These are phyloP conservation scores for Metopolophium dirhodum DNA, from an alignment of 1,140 invertebrate species.

Conservation along the genomic window DNA sequence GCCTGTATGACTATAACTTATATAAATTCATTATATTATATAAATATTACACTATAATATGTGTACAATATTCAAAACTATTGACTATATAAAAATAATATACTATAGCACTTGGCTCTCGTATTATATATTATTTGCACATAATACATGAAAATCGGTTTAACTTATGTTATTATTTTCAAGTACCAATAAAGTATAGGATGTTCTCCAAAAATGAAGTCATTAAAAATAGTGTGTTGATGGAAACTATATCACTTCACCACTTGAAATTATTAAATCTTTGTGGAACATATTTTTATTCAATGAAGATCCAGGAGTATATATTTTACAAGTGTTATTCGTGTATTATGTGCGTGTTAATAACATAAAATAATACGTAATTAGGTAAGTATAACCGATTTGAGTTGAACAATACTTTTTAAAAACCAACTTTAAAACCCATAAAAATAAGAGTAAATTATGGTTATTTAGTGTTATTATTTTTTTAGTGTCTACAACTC, in stretches of 20 bases:
- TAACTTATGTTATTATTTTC: not conserved
- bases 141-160: not conserved
- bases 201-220: not conserved
- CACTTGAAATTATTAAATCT: not conserved
- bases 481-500: not conserved
- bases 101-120: not conserved
- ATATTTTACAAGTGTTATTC: not conserved
- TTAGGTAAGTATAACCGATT: not conserved
- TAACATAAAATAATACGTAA: not conserved
- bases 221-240: not conserved
- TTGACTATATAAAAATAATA: not conserved
- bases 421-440: not conserved
- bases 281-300: not conserved
- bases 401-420: not conserved
- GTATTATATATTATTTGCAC: not conserved
- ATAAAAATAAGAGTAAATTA: not conserved
- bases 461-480: not conserved
- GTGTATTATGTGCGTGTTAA: not conserved
- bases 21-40: not conserved
- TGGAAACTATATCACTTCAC: not conserved
- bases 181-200: not conserved
- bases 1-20: not conserved
- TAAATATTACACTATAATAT: not conserved
- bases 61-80: not conserved
- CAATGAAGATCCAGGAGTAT: not conserved